A percentile compares a stretch with the other conserved stretches of the same genome.
Conservation (phyloP, 2,113 vertebrate genomes). For the Etheostoma cragini region DNA sequence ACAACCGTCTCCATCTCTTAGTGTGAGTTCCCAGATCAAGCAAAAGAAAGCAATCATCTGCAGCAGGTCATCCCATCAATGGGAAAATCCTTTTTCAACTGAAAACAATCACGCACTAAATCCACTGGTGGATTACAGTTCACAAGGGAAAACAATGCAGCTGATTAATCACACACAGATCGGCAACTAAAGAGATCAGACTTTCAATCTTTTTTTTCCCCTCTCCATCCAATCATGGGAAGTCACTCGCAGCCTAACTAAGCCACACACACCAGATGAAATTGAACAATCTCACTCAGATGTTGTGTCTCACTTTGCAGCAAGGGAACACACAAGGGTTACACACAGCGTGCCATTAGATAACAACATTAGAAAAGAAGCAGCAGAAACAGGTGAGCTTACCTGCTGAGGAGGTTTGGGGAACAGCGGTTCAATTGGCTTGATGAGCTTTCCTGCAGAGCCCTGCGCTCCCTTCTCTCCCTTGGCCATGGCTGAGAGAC, state of each 20-base stretch:
- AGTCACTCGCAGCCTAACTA: constrained; percentile 16
- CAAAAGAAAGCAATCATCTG: constrained; percentile 35
- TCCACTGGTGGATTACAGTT: constrained; percentile 21
- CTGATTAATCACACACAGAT: constrained; percentile 55
- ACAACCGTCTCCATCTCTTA: neutral
- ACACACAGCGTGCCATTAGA: neutral
- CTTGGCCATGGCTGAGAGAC: constrained; percentile 80
- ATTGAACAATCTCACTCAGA: neutral
- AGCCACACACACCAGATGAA: constrained; percentile 8
- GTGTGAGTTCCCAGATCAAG: neutral
- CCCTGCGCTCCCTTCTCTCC: constrained; percentile 72
- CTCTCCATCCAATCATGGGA: constrained; percentile 24
- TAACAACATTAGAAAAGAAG: constrained; percentile 6
- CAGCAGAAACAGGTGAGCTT: constrained; percentile 28
- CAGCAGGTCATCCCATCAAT: constrained; percentile 31
- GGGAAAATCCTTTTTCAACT: constrained; percentile 13
- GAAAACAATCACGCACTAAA: constrained; percentile 42
- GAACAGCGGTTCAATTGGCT: constrained; percentile 73
- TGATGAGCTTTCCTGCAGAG: constrained; percentile 71
- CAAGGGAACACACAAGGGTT: neutral
- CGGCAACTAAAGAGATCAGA: constrained; percentile 33
- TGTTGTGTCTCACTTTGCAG: neutral
- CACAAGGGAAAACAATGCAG: constrained; percentile 41
- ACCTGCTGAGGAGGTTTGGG: constrained; percentile 82
- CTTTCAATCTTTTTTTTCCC: constrained; percentile 18